Evolutionary conservation across 2,113 vertebrate species (phyloP).

Genomic region (Fregetta grallaria): DNA sequence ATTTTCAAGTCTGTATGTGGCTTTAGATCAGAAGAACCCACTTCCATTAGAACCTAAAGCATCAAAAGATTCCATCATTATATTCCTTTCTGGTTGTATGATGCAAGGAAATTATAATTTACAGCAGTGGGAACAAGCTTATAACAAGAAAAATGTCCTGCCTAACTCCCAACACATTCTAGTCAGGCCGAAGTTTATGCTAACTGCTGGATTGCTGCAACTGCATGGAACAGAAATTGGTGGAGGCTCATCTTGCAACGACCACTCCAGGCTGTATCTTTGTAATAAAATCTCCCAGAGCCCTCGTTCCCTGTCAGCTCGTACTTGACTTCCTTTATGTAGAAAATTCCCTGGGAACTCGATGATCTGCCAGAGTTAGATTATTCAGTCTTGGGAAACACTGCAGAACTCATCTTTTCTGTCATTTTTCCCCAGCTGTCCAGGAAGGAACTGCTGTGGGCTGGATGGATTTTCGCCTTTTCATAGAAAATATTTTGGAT

Average conservation of each 20-base stretch:
- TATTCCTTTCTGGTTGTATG: not conserved
- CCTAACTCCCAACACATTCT: fast-evolving
- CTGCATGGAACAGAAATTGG: fast-evolving
- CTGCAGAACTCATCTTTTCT: not conserved
- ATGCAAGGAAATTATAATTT: not conserved
- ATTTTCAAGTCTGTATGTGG: not conserved
- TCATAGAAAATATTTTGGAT: not conserved
- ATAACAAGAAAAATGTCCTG: not conserved
- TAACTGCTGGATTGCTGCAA: not conserved
- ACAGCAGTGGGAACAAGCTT: not conserved
- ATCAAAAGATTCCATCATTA: not conserved
- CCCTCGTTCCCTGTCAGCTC: not conserved
- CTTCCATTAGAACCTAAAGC: not conserved
- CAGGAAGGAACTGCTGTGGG: not conserved
- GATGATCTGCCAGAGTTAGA: not conserved
- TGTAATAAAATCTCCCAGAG: not conserved
- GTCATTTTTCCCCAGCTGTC: not conserved
- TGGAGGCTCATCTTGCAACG: not conserved
- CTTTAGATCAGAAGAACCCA: not conserved
- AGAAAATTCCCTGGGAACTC: not conserved
- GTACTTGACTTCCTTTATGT: not conserved
- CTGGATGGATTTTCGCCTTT: not conserved
- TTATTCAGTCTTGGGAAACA: not conserved
- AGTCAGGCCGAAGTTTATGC: not conserved
- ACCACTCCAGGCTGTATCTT: not conserved